Evolutionary conservation across 2,113 vertebrate genomes (phyloP), one percentile per base, ranked within the genome.

Genomic region (Sialia sialis): DNA sequence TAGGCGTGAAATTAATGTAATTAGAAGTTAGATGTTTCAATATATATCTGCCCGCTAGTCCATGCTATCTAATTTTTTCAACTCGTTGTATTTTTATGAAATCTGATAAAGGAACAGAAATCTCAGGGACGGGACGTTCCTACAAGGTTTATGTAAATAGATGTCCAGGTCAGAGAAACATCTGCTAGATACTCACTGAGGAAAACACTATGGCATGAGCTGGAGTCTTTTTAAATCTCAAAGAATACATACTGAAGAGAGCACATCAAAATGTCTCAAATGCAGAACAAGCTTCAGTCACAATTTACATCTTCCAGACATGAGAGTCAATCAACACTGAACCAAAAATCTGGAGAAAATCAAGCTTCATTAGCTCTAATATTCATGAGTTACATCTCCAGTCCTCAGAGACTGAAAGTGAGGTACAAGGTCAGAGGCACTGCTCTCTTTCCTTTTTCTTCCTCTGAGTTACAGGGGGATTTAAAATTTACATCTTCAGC

Each of bases 281-380:
- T 22, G 32, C 64, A 89, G 68, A 88, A 60, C 38, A 90, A 86
- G 27, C 34, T 73, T 90, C 72, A 58, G 51, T 86, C 58, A 82
- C 30, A 58, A 60, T 91, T 94, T 85, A 34, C 41, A 34, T 85
- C 62, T 89, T 90, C 54, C 62, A 87, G 62, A 56, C 7, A 21
- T 23, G 38, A 93, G 74, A 90, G 44, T 73, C 84, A 90, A 73
- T 91, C 82, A 90, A 90, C 38, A 79, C 46, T 0, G 2, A 90
- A 95, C 86, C 60, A 93, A 38, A 83, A 87, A 93, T 46, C 58
- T 90, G 79, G 46, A 73, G 79, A 83, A 96, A 90, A 90, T 77
- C 55, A 86, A 63, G 59, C 32, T 93, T 93, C 54, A 73, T 93
- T 91, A 90, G 49, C 62, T 87, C 52, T 87, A 90, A 87, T 90